phyloP scores from a whole-genome alignment of 2,113 vertebrate species.

The Bufo gargarizans region DNA sequence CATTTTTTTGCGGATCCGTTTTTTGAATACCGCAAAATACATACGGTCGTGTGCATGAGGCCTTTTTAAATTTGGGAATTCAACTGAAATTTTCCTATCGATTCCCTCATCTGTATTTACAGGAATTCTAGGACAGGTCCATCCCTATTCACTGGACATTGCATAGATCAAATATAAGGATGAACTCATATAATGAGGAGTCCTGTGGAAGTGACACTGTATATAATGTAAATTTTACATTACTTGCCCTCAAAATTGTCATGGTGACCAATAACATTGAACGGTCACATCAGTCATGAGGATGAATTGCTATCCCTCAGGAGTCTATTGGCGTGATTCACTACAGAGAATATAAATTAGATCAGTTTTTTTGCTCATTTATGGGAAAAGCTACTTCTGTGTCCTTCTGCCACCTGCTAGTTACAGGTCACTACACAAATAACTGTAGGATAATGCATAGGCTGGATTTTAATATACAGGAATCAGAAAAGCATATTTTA shows the following conservation, averaged over 20 bases:
- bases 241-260: neutral
- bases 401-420: neutral
- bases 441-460: neutral
- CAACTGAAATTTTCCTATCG: too few relatives aligned
- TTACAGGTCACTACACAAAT: neutral
- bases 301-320: neutral
- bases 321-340: neutral
- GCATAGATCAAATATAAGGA: too few relatives aligned
- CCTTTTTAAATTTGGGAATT: too few relatives aligned
- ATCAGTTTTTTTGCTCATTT: neutral
- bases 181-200: too few relatives aligned
- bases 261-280: neutral
- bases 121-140: too few relatives aligned
- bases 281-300: neutral
- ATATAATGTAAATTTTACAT: neutral
- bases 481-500: neutral
- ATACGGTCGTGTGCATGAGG: too few relatives aligned
- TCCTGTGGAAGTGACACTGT: neutral
- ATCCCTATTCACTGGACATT: too few relatives aligned
- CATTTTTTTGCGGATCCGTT: too few relatives aligned
- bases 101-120: too few relatives aligned
- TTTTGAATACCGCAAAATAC: too few relatives aligned
- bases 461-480: neutral
- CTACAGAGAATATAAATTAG: neutral
- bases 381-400: neutral